Evolutionary conservation across 2,888 invertebrate genomes (phyloP).

Genomic region (Limnephilus rhombicus): DNA sequence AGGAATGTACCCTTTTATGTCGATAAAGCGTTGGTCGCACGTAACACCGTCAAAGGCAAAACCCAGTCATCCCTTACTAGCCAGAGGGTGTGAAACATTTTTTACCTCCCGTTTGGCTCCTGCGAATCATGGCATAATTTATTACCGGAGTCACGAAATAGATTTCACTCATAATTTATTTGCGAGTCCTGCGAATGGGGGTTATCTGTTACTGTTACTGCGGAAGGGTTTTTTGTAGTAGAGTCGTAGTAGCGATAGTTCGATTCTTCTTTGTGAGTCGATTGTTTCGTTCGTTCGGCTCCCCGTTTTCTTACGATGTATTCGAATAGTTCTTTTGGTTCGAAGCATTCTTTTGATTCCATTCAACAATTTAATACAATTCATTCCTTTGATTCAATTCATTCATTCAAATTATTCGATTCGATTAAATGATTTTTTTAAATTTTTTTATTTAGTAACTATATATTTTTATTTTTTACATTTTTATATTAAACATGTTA

Average conservation of each 20-base stretch:
- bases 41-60: conserved; percentile 49
- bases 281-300: neutral
- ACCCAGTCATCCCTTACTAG: conserved; percentile 47
- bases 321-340: too few species aligned
- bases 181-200: conserved; percentile 46
- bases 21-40: conserved; percentile 51
- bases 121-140: conserved; percentile 59
- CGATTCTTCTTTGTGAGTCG: neutral
- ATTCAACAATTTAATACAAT: too few species aligned
- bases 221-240: neutral
- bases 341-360: too few species aligned
- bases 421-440: too few species aligned
- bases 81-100: conserved; percentile 39
- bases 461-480: too few species aligned
- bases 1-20: conserved; percentile 42
- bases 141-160: conserved; percentile 60
- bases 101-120: conserved; percentile 47
- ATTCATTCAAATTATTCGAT: too few species aligned
- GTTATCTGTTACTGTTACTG: conserved; percentile 40
- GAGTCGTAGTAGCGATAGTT: neutral
- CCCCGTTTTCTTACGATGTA: too few species aligned
- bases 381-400: too few species aligned
- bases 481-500: too few species aligned
- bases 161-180: conserved; percentile 61
- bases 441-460: too few species aligned